A percentile compares a stretch with the other conserved stretches of the same genome.
These are phyloP conservation scores for Eulithis testata DNA, from an alignment of 2,888 invertebrate species.

Conservation along the genomic window DNA sequence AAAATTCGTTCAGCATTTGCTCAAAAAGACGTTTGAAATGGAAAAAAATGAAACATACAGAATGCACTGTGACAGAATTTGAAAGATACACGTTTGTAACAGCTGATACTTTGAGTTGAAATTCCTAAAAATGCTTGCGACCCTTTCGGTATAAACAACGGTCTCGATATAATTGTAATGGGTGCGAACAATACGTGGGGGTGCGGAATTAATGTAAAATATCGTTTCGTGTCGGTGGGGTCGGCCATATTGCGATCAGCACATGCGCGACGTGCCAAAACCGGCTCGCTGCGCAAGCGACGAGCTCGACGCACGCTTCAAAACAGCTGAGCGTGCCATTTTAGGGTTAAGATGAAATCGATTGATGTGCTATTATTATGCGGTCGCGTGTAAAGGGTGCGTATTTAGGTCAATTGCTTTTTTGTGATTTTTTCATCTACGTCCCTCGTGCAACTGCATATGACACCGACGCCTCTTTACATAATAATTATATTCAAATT, in stretches of 20 bases:
- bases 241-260: slow-evolving; percentile 22
- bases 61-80: slow-evolving; percentile 12
- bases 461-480: slow-evolving; percentile 19
- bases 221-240: slow-evolving; percentile 22
- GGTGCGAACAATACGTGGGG: slow-evolving; percentile 32
- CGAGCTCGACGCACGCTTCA: slow-evolving; percentile 24
- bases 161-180: slow-evolving; percentile 33
- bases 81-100: slow-evolving; percentile 10
- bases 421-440: slow-evolving; percentile 34
- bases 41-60: slow-evolving; percentile 12
- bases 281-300: slow-evolving; percentile 27
- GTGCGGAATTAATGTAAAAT: slow-evolving; percentile 33
- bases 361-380: slow-evolving; percentile 30
- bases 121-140: slow-evolving; percentile 17
- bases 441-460: slow-evolving; percentile 28
- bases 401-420: slow-evolving; percentile 43
- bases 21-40: slow-evolving; percentile 22
- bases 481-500: slow-evolving; percentile 30
- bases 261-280: slow-evolving; percentile 31
- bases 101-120: slow-evolving; percentile 9
- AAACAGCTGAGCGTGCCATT: slow-evolving; percentile 26
- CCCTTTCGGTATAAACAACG: slow-evolving; percentile 31
- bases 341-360: slow-evolving; percentile 34
- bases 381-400: slow-evolving; percentile 39
- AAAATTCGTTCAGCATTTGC: slow-evolving; percentile 16